A percentile compares a stretch with the other conserved stretches of the same genome.
phyloP scores from a whole-genome alignment of 2,888 invertebrate species.

The Phyllotreta striolata region DNA sequence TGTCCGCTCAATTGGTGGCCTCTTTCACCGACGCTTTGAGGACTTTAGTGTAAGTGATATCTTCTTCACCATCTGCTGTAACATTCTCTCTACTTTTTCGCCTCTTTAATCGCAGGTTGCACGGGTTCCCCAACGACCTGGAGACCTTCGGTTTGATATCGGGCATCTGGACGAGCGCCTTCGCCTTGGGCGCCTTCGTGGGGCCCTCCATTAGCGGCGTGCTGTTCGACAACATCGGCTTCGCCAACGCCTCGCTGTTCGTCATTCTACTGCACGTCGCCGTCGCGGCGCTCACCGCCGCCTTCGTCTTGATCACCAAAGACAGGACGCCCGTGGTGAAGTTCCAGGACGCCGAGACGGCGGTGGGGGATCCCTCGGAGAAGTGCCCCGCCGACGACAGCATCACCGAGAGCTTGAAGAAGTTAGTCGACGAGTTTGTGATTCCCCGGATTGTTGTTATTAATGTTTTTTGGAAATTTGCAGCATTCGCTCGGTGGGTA shows the following conservation, averaged over 20 bases:
- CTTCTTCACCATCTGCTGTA: too few species aligned
- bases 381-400: constrained; percentile 48
- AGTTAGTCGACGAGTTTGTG: constrained; percentile 45
- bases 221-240: constrained; percentile 76
- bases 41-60: constrained; percentile 78
- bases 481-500: constrained; percentile 59
- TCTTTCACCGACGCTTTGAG: constrained; percentile 85
- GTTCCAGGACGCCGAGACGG: constrained; percentile 64
- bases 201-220: constrained; percentile 81
- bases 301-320: constrained; percentile 61
- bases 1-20: constrained; percentile 84
- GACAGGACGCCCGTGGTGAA: constrained; percentile 54
- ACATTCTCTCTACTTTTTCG: too few species aligned
- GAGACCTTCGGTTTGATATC: constrained; percentile 91
- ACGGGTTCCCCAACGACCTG: constrained; percentile 83
- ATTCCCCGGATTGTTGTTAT: constrained; percentile 18
- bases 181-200: constrained; percentile 87
- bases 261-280: constrained; percentile 71
- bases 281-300: constrained; percentile 64
- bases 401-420: constrained; percentile 56
- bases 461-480: constrained; percentile 36
- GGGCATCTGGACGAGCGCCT: constrained; percentile 89
- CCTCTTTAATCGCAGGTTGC: too few species aligned
- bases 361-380: constrained; percentile 61
- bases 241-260: constrained; percentile 74